Base-by-base conservation (phyloP, 2,797 vertebrate species). In the Bufotes viridis region DNA sequence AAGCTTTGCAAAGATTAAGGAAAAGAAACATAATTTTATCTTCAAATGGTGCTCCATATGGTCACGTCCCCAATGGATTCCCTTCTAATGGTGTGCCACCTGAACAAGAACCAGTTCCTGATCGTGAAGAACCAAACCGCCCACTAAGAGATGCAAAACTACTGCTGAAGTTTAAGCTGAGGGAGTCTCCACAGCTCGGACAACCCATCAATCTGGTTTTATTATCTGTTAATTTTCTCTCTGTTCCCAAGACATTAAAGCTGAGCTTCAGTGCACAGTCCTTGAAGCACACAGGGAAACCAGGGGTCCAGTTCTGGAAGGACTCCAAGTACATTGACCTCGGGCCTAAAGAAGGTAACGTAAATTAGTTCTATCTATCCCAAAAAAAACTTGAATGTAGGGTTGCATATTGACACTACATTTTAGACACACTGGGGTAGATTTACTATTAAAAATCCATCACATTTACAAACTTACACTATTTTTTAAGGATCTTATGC, bases 181-280 rank as follows among this genome's bases (percentile, higher is more conserved):
- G 93, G 0, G 94, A 95, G 90, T 87, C 91, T 7, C 95, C 96
- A 0, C 88, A 96, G 17, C 91, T 94, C 0, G 97, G 97, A 78
- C 93, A 95, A 84, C 95, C 95, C 58, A 90, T 99, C 90, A 8
- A 24, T 85, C 96, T 99, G 80, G 92, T 85, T 0, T 91, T 99
- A 80, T 92, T 93, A 79, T 90, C 96, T 83, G 90, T 87, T 86
- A 99, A 98, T 92, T 90, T 91, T 89, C 93, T 93, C 6, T 79
- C 18, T 2, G 89, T 91, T 69, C 81, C 85, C 58, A 94, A 97
- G 92, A 93, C 87, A 63, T 89, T 99, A 86, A 96, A 92, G 87
- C 88, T 98, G 82, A 94, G 96, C 34, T 26, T 96, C 76, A 97
- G 97, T 7, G 96, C 96, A 67, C 97, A 97, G 93, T 93, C 93